These are phyloP conservation scores for Drosophila rhopaloa DNA, from an alignment of 1,140 invertebrate genomes.

Conservation along the genomic window DNA sequence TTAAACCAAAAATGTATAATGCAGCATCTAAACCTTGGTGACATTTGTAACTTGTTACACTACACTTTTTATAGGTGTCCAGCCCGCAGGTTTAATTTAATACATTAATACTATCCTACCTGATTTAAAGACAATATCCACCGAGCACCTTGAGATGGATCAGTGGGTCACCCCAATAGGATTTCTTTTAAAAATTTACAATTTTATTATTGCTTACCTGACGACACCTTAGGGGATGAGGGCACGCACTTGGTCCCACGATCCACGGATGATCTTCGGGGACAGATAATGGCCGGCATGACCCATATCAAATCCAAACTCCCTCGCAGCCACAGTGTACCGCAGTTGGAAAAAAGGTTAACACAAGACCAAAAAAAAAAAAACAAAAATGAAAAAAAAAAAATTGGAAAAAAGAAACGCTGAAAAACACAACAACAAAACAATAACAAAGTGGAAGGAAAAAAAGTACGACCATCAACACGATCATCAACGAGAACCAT, in stretches of 20 bases:
- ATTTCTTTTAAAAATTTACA: neutral
- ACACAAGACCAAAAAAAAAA: constrained; percentile 32
- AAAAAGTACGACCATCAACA: constrained; percentile 77
- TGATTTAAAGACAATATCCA: neutral
- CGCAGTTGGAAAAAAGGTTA: constrained; percentile 51
- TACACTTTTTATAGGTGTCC: neutral
- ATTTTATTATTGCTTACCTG: constrained; percentile 17
- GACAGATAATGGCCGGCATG: constrained; percentile 18
- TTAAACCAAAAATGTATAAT: too few relatives aligned
- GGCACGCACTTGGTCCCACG: constrained; percentile 34
- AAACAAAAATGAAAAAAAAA: constrained; percentile 24
- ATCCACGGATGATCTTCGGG: constrained; percentile 20
- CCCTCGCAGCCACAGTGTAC: constrained; percentile 34
- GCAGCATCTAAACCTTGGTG: too few relatives aligned
- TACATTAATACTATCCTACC: neutral
- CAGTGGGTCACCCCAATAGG: constrained; percentile 2
- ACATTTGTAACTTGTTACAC: neutral
- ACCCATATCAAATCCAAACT: constrained; percentile 58
- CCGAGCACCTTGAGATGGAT: neutral
- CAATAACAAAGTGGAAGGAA: constrained; percentile 55
- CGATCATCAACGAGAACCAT: constrained; percentile 81
- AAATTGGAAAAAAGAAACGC: constrained; percentile 21
- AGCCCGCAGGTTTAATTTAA: neutral
- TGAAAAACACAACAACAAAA: constrained; percentile 51
- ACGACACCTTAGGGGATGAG: constrained; percentile 24